phyloP scores from a whole-genome alignment of 2,797 vertebrate species.

The Cheirogaleus major region DNA sequence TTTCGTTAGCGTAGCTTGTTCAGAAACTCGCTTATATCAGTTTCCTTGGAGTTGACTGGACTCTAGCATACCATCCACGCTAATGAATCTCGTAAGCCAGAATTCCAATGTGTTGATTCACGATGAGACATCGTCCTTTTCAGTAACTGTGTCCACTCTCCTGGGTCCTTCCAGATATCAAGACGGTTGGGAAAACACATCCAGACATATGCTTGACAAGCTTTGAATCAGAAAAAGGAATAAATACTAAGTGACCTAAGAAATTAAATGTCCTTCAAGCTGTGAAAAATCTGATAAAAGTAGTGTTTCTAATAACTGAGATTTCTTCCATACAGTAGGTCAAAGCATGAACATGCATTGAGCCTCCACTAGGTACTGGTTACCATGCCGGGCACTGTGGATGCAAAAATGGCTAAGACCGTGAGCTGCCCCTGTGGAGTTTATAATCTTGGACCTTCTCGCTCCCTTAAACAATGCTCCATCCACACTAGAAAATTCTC shows the following conservation, averaged over 20 bases:
- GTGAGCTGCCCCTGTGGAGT: background rate
- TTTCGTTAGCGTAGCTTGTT: background rate
- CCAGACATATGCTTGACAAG: background rate
- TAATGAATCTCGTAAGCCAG: background rate
- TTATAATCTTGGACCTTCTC: background rate
- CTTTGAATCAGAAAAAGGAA: background rate
- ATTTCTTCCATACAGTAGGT: background rate
- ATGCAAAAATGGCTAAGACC: background rate
- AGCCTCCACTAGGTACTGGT: rapidly evolving
- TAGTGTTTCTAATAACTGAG: background rate
- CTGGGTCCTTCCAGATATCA: background rate
- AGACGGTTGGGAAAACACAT: background rate
- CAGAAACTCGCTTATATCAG: background rate
- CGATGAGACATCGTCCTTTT: background rate
- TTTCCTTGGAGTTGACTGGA: background rate
- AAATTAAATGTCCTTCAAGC: background rate
- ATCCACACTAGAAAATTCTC: background rate
- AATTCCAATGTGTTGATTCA: background rate
- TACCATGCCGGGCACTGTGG: background rate
- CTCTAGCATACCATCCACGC: background rate
- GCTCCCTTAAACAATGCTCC: background rate
- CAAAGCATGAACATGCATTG: too few species aligned
- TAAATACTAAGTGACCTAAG: background rate
- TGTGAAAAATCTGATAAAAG: background rate
- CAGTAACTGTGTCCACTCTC: too few species aligned